Conservation (phyloP, 1,140 invertebrate species). For the Atopsyche davidsoni region DNA sequence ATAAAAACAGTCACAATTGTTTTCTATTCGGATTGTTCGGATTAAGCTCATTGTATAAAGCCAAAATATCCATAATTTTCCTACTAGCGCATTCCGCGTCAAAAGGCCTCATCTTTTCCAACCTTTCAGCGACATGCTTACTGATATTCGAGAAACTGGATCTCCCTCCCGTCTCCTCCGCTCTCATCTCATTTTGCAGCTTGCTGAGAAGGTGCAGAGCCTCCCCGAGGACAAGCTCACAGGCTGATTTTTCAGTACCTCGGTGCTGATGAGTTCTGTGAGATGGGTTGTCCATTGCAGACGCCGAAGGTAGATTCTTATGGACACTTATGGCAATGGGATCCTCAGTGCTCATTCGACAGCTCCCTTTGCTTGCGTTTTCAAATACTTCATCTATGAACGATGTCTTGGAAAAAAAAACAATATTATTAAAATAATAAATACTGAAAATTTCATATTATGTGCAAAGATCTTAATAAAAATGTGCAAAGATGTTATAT, state of each 20-base stretch:
- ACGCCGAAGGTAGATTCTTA: not conserved
- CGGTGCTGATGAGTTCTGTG: not conserved
- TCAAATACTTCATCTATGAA: not conserved
- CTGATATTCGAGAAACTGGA: constrained; percentile 17
- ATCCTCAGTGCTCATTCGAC: not conserved
- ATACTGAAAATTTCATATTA: no score
- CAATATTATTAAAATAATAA: not conserved
- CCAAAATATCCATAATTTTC: constrained; percentile 17
- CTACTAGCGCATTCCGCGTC: constrained; percentile 20
- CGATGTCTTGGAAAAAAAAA: not conserved
- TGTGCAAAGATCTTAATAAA: no score
- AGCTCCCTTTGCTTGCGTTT: not conserved
- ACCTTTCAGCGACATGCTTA: constrained; percentile 14
- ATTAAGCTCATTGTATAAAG: constrained; percentile 17
- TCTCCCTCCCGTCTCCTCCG: not conserved
- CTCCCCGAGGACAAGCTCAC: constrained; percentile 15
- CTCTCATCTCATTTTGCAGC: constrained; percentile 11
- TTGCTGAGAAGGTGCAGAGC: constrained; percentile 10
- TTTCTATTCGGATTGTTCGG: constrained; percentile 17
- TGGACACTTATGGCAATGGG: not conserved
- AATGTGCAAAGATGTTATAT: no score
- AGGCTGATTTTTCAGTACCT: constrained; percentile 13
- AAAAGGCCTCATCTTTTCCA: constrained; percentile 18
- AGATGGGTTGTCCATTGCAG: constrained; percentile 1
- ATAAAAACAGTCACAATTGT: no score